Percentiles rank a stretch among this genome's conserved stretches.
These are phyloP conservation scores for Lepidostoma basale DNA, from an alignment of 1,140 invertebrate genomes.

Conservation along the genomic window DNA sequence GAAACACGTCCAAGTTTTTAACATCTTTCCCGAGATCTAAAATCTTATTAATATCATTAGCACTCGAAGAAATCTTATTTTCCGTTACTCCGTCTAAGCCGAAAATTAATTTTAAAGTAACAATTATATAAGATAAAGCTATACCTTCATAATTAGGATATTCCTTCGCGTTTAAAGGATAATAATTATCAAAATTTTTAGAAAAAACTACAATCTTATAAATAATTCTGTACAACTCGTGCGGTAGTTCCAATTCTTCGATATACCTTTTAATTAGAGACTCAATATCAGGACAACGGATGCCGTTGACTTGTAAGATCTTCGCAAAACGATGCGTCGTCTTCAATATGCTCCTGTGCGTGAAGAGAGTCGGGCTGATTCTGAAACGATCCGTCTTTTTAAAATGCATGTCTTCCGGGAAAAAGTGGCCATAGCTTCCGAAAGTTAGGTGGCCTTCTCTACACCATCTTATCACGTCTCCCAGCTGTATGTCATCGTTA, in stretches of 20 bases:
- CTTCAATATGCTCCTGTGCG: constrained; percentile 21
- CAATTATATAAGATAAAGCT: constrained; percentile 67
- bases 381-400: constrained; percentile 29
- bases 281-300: constrained; percentile 58
- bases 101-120: constrained; percentile 67
- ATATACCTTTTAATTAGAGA: constrained; percentile 48
- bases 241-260: constrained; percentile 47
- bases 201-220: constrained; percentile 26
- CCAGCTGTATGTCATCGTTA: constrained; percentile 62
- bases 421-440: constrained; percentile 60
- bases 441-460: constrained; percentile 66
- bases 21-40: constrained; percentile 2
- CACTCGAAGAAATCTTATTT: constrained; percentile 61
- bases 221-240: constrained; percentile 51
- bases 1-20: neutral
- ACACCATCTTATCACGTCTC: constrained; percentile 65
- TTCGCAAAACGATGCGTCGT: constrained; percentile 17
- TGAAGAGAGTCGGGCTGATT: neutral
- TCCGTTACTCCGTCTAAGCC: constrained; percentile 69
- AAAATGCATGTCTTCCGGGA: constrained; percentile 60
- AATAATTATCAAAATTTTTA: constrained; percentile 51
- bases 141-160: constrained; percentile 68
- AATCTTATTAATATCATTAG: constrained; percentile 58
- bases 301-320: constrained; percentile 42
- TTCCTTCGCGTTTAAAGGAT: constrained; percentile 35